Conservation (phyloP, 2,888 invertebrate species). For the Phorcus lineatus region DNA sequence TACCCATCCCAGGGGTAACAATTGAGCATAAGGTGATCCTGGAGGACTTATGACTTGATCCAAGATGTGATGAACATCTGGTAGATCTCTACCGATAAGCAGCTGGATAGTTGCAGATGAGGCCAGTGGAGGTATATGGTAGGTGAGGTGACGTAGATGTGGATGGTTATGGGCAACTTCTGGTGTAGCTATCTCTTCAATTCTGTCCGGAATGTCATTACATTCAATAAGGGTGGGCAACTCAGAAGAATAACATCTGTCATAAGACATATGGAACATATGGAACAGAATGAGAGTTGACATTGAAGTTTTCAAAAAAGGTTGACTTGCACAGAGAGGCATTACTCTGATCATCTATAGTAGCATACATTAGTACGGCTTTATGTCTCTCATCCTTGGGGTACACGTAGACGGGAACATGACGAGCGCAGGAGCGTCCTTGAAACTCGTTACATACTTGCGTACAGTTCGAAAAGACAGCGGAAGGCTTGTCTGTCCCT, state of each 20-base stretch:
- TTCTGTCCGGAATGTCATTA: slow-evolving; percentile 28
- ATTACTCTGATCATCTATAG: slow-evolving; percentile 40
- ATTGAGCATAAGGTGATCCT: slow-evolving; percentile 36
- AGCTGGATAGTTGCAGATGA: slow-evolving; percentile 26
- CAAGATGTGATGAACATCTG: slow-evolving; percentile 40
- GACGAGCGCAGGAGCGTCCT: slow-evolving; percentile 29
- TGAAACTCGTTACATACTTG: slow-evolving; percentile 18
- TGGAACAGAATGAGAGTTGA: background rate
- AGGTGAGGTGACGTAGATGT: slow-evolving; percentile 29
- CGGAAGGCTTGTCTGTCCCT: background rate
- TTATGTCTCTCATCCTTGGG: background rate
- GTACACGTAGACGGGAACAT: slow-evolving; percentile 19
- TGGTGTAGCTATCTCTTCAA: slow-evolving; percentile 37
- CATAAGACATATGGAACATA: slow-evolving; percentile 29
- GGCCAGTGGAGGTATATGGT: slow-evolving; percentile 26
- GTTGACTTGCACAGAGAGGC: slow-evolving; percentile 28
- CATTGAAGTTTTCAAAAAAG: slow-evolving; percentile 30
- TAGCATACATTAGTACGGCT: slow-evolving; percentile 23
- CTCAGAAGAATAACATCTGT: background rate
- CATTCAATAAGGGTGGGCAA: slow-evolving; percentile 39
- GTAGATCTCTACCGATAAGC: slow-evolving; percentile 36
- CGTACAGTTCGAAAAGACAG: background rate
- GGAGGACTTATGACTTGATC: slow-evolving; percentile 33
- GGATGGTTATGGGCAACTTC: slow-evolving; percentile 28
- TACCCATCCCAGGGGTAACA: slow-evolving; percentile 35